Evolutionary conservation across 2,797 vertebrate species (phyloP), one percentile per base, ranked within the genome.

Genomic region (Chelmon rostratus): DNA sequence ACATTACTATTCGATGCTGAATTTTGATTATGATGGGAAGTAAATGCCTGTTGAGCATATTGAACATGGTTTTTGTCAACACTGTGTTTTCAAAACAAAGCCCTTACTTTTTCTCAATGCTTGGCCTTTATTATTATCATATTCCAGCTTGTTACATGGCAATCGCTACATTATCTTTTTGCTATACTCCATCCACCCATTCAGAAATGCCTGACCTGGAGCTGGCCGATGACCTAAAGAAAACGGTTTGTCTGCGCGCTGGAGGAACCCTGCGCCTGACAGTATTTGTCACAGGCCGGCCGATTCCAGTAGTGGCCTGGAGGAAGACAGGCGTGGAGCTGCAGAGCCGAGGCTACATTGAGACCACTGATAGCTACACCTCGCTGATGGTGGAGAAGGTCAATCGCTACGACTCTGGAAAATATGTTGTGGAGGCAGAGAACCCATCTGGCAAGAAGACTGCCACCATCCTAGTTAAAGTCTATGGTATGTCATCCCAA

Each of bases 381-480:
- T 92, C 94, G 40, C 96, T 99, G 79, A 93, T 96, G 8, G 94
- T 99, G 86, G 98, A 99, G 84, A 99, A 99, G 91, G 96, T 98
- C 42, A 95, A 96, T 85, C 97, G 98, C 23, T 99, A 99, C 0
- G 98, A 99, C 35, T 97, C 97, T 75, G 98, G 98, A 85, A 99
- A 99, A 95, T 99, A 99, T 6, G 62, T 96, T 42, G 93, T 99
- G 82, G 98, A 99, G 89, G 98, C 98, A n/a, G 98, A 99, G 94
- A 99, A 99, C 90, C 98, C 97, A 64, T 99, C 98, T 76, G 98
- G 98, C 90, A 99, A 99, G 92, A 99, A 99, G 91, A 96, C 95
- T 56, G 92, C 96, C 78, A 97, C 95, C 46, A 93, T 99, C 80
- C 93, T 98, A 82, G 98, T 99, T 64, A 99, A 99, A 94, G 94